Conservation (phyloP, 1,140 invertebrate species). For the Wasmannia auropunctata region DNA sequence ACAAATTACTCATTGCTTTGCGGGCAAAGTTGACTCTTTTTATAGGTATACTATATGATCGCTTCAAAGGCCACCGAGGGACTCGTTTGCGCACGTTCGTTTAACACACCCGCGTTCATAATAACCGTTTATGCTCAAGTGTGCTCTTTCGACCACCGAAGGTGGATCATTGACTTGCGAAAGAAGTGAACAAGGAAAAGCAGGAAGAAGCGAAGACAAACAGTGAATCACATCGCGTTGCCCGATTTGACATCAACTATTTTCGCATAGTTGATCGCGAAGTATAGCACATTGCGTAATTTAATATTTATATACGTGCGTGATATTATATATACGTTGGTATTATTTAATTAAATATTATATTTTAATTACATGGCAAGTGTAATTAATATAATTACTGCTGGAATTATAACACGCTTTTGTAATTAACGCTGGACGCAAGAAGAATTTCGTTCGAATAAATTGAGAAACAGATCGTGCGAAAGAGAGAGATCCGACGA, state of each 20-base stretch:
- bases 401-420: neutral
- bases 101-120: neutral
- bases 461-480: neutral
- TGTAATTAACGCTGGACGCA: neutral
- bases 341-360: too few species aligned
- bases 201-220: neutral
- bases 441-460: neutral
- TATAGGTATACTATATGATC: neutral
- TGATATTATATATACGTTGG: neutral
- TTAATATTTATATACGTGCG: neutral
- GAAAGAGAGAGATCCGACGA: neutral
- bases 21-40: neutral
- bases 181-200: neutral
- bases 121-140: neutral
- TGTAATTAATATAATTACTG: neutral
- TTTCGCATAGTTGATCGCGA: neutral
- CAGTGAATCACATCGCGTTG: neutral
- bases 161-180: neutral
- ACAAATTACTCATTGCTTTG: constrained; percentile 1
- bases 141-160: neutral
- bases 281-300: neutral
- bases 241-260: neutral
- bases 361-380: neutral
- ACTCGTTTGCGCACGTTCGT: neutral
- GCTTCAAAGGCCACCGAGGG: neutral